Evolutionary conservation across 1,140 invertebrate genomes (phyloP), one percentile per base, ranked within the genome.

Genomic region (Cydia pomonella): DNA sequence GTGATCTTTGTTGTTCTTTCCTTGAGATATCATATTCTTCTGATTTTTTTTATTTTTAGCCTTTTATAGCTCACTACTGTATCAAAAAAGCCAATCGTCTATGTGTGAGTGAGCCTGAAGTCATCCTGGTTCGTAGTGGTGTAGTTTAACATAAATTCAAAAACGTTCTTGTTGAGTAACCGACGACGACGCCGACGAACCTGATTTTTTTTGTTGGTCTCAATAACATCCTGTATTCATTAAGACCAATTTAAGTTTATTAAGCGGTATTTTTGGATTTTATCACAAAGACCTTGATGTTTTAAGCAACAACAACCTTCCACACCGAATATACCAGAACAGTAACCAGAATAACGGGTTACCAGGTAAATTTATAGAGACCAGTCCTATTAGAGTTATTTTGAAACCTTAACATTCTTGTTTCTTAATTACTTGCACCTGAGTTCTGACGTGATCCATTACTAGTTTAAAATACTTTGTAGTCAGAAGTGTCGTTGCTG

Each of bases 321-420:
- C 64, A 69, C 64, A 69, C 47, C 16, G 16, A 50, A 50, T 18
- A 50, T n/a, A 50, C 47, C 16, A 50, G 47, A 18, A 50, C 16
- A 7, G 47, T 50, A 50, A 50, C 64, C 64, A 33, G 64, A 21
- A 69, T 69, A 69, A 69, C 64, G 64, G 64, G 64, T 69, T 69
- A n/a, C 27, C 29, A 18, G 29, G 64, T n/a, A 29, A 66, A 38
- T 69, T 69, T 69, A 38, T 69, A 38, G 27, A 18, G 16, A 69
- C 64, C 64, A 69, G 64, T 69, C 64, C 64, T 69, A 41, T 18
- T 33, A 4, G 10, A 69, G 64, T 69, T 69, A 69, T 69, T 69
- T 69, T 69, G n/a, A 69, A 69, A 38, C 64, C 64, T 69, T 69
- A 69, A 33, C 29, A 69, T 69, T 69, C 64, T 69, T 18, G 27